Percentiles rank a stretch among this genome's conserved stretches.
phyloP scores from a whole-genome alignment of 2,113 vertebrate genomes.

The Gadus chalcogrammus region DNA sequence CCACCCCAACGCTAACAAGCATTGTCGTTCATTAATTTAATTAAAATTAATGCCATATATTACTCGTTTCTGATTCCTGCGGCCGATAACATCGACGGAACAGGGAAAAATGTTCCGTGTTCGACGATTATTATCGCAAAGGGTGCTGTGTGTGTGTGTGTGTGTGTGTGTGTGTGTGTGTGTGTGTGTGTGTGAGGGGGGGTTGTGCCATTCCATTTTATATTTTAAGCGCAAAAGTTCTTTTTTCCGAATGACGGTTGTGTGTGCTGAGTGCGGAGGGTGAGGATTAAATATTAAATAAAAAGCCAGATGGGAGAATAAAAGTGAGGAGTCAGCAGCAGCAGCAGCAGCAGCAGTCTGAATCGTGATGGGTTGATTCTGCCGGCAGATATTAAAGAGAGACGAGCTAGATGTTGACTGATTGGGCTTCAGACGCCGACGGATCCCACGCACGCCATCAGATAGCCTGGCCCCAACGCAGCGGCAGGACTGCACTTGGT shows the following conservation, averaged over 20 bases:
- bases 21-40: slow-evolving; percentile 78
- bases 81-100: slow-evolving; percentile 66
- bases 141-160: slow-evolving; percentile 4
- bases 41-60: slow-evolving; percentile 77
- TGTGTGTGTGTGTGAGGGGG: neutral
- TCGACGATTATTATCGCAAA: slow-evolving; percentile 61
- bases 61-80: slow-evolving; percentile 70
- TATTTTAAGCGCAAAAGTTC: slow-evolving; percentile 27
- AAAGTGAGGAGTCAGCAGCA: slow-evolving; percentile 55
- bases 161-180: slow-evolving; percentile 3
- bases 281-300: slow-evolving; percentile 5
- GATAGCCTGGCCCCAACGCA: slow-evolving; percentile 28
- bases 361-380: slow-evolving; percentile 46
- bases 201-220: slow-evolving; percentile 28
- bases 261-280: slow-evolving; percentile 19
- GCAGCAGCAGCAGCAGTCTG: slow-evolving; percentile 24
- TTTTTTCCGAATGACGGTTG: slow-evolving; percentile 14
- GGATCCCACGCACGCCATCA: slow-evolving; percentile 41
- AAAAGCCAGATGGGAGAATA: neutral
- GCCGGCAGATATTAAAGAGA: slow-evolving; percentile 55
- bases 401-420: slow-evolving; percentile 56
- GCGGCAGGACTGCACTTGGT: neutral
- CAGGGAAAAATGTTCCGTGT: slow-evolving; percentile 56
- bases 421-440: slow-evolving; percentile 41
- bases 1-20: slow-evolving; percentile 65